Evolutionary conservation across 1,140 invertebrate species (phyloP).

Genomic region (Temnothorax curvispinosus): DNA sequence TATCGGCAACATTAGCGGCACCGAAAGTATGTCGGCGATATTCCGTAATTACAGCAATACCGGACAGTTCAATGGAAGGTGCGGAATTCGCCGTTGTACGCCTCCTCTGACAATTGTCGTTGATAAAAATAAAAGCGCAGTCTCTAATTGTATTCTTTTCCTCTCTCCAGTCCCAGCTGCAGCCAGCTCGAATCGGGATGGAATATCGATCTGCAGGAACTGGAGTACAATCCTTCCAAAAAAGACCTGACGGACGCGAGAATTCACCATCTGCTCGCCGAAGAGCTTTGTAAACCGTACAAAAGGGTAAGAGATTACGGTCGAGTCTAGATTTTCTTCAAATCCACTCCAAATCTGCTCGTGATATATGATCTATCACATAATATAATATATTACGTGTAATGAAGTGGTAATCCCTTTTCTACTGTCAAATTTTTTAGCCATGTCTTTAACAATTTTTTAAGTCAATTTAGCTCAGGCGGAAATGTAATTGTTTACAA

Average conservation of each 20-base stretch:
- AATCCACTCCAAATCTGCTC: not conserved
- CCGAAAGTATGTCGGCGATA: slow-evolving; percentile 95
- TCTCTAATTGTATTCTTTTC: slow-evolving; percentile 42
- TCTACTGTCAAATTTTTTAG: slow-evolving; percentile 1
- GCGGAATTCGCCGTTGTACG: slow-evolving; percentile 54
- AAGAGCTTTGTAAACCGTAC: slow-evolving; percentile 95
- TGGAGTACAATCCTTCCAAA: slow-evolving; percentile 96
- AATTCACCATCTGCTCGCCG: slow-evolving; percentile 96
- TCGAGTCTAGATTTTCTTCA: not conserved
- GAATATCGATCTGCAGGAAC: slow-evolving; percentile 96
- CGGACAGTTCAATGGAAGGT: slow-evolving; percentile 93
- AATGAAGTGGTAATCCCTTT: not conserved
- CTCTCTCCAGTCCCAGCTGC: slow-evolving; percentile 90
- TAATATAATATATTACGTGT: slow-evolving; percentile 15
- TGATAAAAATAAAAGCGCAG: slow-evolving; percentile 18
- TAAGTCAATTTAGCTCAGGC: not conserved
- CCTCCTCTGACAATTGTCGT: not conserved
- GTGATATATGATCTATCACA: not conserved
- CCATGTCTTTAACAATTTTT: not conserved
- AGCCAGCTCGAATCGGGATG: slow-evolving; percentile 93
- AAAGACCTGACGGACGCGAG: slow-evolving; percentile 96
- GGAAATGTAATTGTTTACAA: not conserved
- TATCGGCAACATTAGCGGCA: slow-evolving; percentile 92
- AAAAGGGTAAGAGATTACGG: slow-evolving; percentile 89
- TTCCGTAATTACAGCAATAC: slow-evolving; percentile 93